Evolutionary conservation across 2,113 vertebrate species (phyloP), one percentile per base, ranked within the genome.

Genomic region (Elaphurus davidianus): DNA sequence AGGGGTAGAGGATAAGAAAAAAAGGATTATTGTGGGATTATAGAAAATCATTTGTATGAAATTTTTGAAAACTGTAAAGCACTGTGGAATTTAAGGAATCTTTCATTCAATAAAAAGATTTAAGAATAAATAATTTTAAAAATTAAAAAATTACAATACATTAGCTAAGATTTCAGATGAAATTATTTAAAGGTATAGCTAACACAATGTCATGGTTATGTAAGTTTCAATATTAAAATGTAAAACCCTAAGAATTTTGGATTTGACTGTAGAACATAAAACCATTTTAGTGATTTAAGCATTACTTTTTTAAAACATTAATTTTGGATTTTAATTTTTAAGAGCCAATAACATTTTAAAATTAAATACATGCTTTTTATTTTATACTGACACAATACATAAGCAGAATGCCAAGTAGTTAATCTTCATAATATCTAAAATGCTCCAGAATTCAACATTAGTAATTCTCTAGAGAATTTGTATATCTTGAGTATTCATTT

Each of bases 371-470:
- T 89, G 25, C 25, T 83, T 81, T 95, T 94, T 74, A 74, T 74
- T 74, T 43, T 74, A 74, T 25, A 74, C 36, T 27, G 36, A 92
- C 30, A 62, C 3, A 83, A 4, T 82, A 27, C 10, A 43, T 74
- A 74, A 90, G 79, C 27, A 97, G 62, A 54, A 60, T 81, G 45
- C 16, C 36, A 78, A 67, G n/a, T n/a, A 93, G 47, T 94, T 90
- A 74, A 87, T 91, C 54, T 96, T 79, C 40, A 74, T 95, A 81
- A 33, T 59, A 81, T 71, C 50, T 89, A 87, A 93, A 96, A 79
- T 12, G 85, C 62, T 47, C 45, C 25, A 94, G 33, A 78, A 88
- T 74, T 91, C 79, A 96, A 74, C 36, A 91, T 93, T 94, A 94
- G 50, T 78, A 52, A 91, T 76, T 84, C 52, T 45, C 76, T 74